Percentiles rank a stretch among this genome's conserved stretches.
These are phyloP conservation scores for Drosophila busckii DNA, from an alignment of 1,140 invertebrate genomes.

Conservation along the genomic window DNA sequence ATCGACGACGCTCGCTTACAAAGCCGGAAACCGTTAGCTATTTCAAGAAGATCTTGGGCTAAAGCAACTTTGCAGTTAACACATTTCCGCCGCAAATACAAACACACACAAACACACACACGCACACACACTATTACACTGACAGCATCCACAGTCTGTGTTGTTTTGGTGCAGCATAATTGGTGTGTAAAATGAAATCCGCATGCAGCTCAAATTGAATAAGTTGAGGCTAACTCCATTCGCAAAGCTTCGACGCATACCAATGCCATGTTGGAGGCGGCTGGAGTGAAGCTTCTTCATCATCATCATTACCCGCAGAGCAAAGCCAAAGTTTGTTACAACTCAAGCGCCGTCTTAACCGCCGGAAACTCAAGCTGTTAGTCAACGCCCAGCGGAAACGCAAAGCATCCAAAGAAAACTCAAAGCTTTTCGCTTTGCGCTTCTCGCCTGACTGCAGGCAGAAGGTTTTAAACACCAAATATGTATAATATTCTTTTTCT, in stretches of 20 bases:
- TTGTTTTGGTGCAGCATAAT: constrained; percentile 37
- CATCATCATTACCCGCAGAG: not conserved
- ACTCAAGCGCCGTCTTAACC: not conserved
- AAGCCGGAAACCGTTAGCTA: constrained; percentile 78
- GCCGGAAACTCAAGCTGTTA: constrained; percentile 62
- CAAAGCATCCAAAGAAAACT: constrained; percentile 52
- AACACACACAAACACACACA: not conserved
- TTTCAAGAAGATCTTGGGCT: constrained; percentile 78
- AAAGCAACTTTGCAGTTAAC: constrained; percentile 45
- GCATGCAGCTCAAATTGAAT: constrained; percentile 51
- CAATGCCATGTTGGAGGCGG: too few species aligned
- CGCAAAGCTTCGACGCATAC: too few species aligned
- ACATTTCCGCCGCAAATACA: constrained; percentile 40
- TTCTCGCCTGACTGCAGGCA: constrained; percentile 3
- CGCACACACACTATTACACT: not conserved
- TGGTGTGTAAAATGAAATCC: constrained; percentile 56
- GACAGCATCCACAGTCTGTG: not conserved
- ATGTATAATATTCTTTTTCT: constrained; percentile 60
- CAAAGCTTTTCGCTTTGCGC: constrained; percentile 9
- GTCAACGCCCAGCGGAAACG: constrained; percentile 62
- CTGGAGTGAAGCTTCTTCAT: too few species aligned
- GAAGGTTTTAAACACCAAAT: constrained; percentile 50
- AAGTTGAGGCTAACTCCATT: constrained; percentile 23
- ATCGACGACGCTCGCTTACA: constrained; percentile 76
- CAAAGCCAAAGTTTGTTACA: constrained; percentile 38